phyloP scores from a whole-genome alignment of 2,113 vertebrate genomes.

The Brachyistius frenatus region DNA sequence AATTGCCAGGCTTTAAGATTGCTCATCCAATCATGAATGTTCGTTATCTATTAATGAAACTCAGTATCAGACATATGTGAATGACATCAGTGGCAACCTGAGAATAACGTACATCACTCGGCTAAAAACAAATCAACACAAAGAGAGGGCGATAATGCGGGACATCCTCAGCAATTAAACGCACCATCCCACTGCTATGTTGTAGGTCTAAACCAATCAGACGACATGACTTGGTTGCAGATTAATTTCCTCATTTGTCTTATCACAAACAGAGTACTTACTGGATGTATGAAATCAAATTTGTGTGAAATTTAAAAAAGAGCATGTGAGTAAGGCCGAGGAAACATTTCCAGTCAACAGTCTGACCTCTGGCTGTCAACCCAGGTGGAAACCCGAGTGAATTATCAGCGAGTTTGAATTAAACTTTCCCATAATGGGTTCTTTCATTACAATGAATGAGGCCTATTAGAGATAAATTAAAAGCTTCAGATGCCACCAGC shows the following conservation, averaged over 20 bases:
- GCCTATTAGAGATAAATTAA: constrained; percentile 77
- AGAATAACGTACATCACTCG: constrained; percentile 39
- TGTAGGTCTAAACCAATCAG: constrained; percentile 14
- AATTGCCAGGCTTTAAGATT: background rate
- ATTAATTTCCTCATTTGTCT: constrained; percentile 43
- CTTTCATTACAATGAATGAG: constrained; percentile 78
- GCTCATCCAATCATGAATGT: constrained; percentile 11
- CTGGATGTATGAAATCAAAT: constrained; percentile 31
- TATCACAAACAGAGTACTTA: constrained; percentile 25
- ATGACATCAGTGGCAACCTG: constrained; percentile 38
- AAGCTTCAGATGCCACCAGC: constrained; percentile 73
- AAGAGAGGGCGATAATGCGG: constrained; percentile 43
- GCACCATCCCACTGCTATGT: constrained; percentile 1
- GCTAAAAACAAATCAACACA: constrained; percentile 33
- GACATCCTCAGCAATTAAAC: constrained; percentile 46
- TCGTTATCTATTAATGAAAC: constrained; percentile 43
- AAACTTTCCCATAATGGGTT: constrained; percentile 73
- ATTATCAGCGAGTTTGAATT: constrained; percentile 53
- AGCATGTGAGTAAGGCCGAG: constrained; percentile 12
- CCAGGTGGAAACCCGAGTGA: constrained; percentile 64
- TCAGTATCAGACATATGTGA: constrained; percentile 64
- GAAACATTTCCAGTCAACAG: constrained; percentile 45
- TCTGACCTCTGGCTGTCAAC: constrained; percentile 73
- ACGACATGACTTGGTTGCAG: constrained; percentile 25
- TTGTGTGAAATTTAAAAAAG: constrained; percentile 49